Percentiles rank a stretch among this genome's conserved stretches.
Conservation (phyloP, 2,888 invertebrate species). For the Endomychus coccineus region DNA sequence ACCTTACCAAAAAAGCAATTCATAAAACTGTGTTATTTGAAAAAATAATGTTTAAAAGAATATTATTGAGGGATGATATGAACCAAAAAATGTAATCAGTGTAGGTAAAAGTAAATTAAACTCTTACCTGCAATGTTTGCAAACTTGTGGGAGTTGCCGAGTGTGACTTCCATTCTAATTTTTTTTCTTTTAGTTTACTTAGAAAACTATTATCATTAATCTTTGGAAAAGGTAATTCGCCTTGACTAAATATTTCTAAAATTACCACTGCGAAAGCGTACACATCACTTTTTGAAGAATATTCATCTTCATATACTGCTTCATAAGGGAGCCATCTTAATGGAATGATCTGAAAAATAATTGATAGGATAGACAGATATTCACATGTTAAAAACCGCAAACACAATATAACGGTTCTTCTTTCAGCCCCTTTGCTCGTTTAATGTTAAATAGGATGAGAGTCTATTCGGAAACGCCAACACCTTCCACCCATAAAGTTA, state of each 20-base stretch:
- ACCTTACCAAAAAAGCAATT: too few species aligned
- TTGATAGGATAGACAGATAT: too few species aligned
- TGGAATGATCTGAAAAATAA: constrained; percentile 61
- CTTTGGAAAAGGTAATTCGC: constrained; percentile 68
- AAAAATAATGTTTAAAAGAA: too few species aligned
- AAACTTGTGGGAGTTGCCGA: constrained; percentile 56
- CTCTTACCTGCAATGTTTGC: constrained; percentile 49
- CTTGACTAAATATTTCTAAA: constrained; percentile 83
- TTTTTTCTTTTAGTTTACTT: constrained; percentile 54
- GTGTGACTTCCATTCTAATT: constrained; percentile 62
- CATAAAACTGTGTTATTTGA: too few species aligned
- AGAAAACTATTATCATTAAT: constrained; percentile 69
- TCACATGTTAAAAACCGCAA: too few species aligned
- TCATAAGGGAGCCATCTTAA: constrained; percentile 87
- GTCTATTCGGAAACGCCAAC: too few species aligned
- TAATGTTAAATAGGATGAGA: too few species aligned
- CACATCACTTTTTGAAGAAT: constrained; percentile 87
- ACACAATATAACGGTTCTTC: too few species aligned
- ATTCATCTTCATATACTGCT: constrained; percentile 83
- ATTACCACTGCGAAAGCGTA: constrained; percentile 84
- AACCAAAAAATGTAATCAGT: too few species aligned
- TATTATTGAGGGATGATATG: too few species aligned
- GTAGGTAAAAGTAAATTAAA: constrained; percentile 4
- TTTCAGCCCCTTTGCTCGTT: too few species aligned
- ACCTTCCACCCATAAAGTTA: too few species aligned